Conservation (phyloP, 1,140 invertebrate genomes). For the Phocides pigmalion region DNA sequence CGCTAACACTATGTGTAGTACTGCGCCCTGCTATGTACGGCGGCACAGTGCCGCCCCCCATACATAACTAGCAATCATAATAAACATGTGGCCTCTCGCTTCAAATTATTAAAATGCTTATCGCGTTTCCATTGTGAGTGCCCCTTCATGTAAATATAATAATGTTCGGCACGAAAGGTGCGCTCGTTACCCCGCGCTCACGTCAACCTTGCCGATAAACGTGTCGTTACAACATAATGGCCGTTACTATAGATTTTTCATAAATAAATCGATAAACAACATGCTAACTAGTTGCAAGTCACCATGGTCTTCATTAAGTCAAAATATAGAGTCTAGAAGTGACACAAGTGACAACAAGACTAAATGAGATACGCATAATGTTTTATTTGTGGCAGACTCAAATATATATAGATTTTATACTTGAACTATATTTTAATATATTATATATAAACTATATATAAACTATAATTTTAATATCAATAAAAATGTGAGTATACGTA, state of each 20-base stretch:
- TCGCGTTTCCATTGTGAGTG: slow-evolving; percentile 18
- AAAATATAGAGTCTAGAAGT: too few species aligned
- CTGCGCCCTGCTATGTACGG: not conserved
- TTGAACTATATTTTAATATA: too few species aligned
- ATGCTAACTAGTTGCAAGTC: too few species aligned
- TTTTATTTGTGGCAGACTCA: too few species aligned
- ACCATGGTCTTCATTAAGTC: not conserved
- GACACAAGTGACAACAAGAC: too few species aligned
- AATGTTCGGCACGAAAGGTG: slow-evolving; percentile 10
- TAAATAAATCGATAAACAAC: not conserved
- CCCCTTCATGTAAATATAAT: slow-evolving; percentile 26
- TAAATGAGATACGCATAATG: too few species aligned
- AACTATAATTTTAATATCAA: too few species aligned
- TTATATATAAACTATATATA: too few species aligned
- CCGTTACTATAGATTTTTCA: not conserved
- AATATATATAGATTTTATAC: too few species aligned
- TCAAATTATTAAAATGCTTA: slow-evolving; percentile 27
- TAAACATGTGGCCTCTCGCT: slow-evolving; percentile 17
- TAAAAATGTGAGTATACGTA: too few species aligned
- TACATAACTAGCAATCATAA: slow-evolving; percentile 22
- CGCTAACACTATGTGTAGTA: not conserved
- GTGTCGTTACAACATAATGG: slow-evolving; percentile 1
- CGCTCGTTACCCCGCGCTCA: not conserved
- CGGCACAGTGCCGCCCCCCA: not conserved
- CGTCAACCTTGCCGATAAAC: slow-evolving; percentile 15